Conservation (phyloP, 2,888 invertebrate species). For the Drosophila flavopinicola region DNA sequence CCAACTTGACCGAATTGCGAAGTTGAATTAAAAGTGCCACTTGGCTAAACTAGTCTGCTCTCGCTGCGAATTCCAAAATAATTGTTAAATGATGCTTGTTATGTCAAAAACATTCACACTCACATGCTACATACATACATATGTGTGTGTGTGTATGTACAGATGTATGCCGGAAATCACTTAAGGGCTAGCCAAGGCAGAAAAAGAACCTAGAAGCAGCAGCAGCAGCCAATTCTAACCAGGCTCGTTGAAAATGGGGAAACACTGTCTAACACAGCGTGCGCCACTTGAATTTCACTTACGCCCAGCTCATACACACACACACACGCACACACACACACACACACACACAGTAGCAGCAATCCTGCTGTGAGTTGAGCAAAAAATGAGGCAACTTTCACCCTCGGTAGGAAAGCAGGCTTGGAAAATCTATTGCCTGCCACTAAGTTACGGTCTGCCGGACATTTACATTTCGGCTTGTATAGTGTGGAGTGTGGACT, state of each 20-base stretch:
- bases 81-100: slow-evolving; percentile 80
- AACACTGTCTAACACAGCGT: slow-evolving; percentile 73
- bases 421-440: slow-evolving; percentile 76
- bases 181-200: slow-evolving; percentile 52
- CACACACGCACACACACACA: slow-evolving; percentile 20
- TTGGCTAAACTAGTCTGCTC: slow-evolving; percentile 41
- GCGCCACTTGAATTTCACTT: slow-evolving; percentile 78
- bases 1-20: slow-evolving; percentile 59
- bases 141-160: slow-evolving; percentile 5
- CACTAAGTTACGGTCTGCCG: slow-evolving; percentile 82
- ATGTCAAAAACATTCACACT: slow-evolving; percentile 72
- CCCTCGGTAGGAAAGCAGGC: slow-evolving; percentile 45
- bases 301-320: slow-evolving; percentile 41
- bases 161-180: slow-evolving; percentile 57
- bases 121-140: slow-evolving; percentile 21
- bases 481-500: slow-evolving; percentile 9
- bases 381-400: slow-evolving; percentile 67
- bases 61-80: slow-evolving; percentile 66
- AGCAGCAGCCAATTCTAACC: slow-evolving; percentile 26
- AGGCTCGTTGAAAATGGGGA: slow-evolving; percentile 49
- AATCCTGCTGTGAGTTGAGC: slow-evolving; percentile 22
- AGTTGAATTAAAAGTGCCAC: slow-evolving; percentile 53
- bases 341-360: slow-evolving; percentile 3
- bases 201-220: slow-evolving; percentile 6
- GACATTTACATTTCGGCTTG: slow-evolving; percentile 78